A percentile compares a stretch with the other conserved stretches of the same genome.
These are phyloP conservation scores for Tachyglossus aculeatus DNA, from an alignment of 2,797 vertebrate genomes.

Conservation along the genomic window DNA sequence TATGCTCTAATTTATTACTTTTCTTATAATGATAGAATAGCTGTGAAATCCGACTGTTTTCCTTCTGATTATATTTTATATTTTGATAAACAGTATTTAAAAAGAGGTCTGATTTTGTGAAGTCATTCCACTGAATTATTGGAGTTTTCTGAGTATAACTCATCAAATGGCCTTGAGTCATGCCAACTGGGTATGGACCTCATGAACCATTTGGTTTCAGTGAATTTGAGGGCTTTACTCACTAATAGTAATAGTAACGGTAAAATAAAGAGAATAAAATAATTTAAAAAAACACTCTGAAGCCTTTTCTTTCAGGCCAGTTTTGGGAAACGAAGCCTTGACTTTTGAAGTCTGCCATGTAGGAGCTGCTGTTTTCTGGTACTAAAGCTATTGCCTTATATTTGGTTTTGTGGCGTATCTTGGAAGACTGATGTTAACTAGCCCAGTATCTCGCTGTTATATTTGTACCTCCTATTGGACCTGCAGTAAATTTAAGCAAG, in stretches of 20 bases:
- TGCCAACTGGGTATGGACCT: slow-evolving; percentile 22
- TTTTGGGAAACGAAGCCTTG: slow-evolving; percentile 61
- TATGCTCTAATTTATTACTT: slow-evolving; percentile 45
- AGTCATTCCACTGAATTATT: neutral
- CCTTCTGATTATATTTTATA: slow-evolving; percentile 48
- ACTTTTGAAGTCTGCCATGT: slow-evolving; percentile 50
- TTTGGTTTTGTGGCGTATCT: slow-evolving; percentile 45
- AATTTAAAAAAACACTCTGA: slow-evolving; percentile 23
- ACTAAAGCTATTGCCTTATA: slow-evolving; percentile 42
- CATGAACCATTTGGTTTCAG: slow-evolving; percentile 41
- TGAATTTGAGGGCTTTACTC: slow-evolving; percentile 42
- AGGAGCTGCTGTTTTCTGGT: slow-evolving; percentile 59
- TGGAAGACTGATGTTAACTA: slow-evolving; percentile 59
- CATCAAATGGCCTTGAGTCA: slow-evolving; percentile 20
- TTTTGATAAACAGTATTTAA: slow-evolving; percentile 60
- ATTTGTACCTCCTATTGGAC: slow-evolving; percentile 32
- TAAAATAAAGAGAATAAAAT: slow-evolving; percentile 3
- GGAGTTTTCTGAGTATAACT: slow-evolving; percentile 32
- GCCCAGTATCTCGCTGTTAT: slow-evolving; percentile 44
- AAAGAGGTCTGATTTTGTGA: slow-evolving; percentile 16
- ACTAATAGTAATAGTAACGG: slow-evolving; percentile 38
- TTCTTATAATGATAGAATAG: slow-evolving; percentile 46
- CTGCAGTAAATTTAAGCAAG: slow-evolving; percentile 24
- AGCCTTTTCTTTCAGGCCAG: slow-evolving; percentile 47
- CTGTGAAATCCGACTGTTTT: slow-evolving; percentile 19